phyloP scores from a whole-genome alignment of 2,888 invertebrate species.

The Epirrita christyi region DNA sequence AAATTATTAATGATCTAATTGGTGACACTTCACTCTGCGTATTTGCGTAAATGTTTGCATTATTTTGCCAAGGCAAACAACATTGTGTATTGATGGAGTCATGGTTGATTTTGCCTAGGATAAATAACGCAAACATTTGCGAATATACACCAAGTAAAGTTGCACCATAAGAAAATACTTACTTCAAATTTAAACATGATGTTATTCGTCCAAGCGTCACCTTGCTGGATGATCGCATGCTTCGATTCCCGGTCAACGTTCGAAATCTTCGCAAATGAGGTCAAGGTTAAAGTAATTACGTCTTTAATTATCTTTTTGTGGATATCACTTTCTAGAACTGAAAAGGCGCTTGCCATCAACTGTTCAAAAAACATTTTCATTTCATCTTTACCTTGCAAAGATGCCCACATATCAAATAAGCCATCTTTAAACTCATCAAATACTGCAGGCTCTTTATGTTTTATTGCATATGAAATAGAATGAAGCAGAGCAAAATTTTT shows the following conservation, averaged over 20 bases:
- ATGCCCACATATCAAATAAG: constrained; percentile 34
- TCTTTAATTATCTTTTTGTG: constrained; percentile 31
- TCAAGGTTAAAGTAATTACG: constrained; percentile 11
- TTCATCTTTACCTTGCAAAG: constrained; percentile 4
- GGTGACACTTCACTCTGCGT: no score
- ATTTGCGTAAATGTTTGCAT: no score
- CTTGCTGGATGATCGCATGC: constrained; percentile 48
- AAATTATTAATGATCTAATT: no score
- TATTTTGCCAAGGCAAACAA: no score
- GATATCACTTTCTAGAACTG: constrained; percentile 28
- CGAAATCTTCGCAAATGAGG: constrained; percentile 27
- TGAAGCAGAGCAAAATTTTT: constrained; percentile 50
- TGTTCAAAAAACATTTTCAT: constrained; percentile 12
- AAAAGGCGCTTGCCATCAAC: constrained; percentile 16
- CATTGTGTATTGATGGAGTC: no score
- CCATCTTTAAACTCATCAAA: constrained; percentile 34
- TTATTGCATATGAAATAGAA: constrained; percentile 49
- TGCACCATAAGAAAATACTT: constrained; percentile 24
- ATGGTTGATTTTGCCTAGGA: no score
- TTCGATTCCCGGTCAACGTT: constrained; percentile 36
- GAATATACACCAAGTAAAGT: no score
- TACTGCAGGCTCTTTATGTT: constrained; percentile 42
- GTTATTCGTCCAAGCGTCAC: constrained; percentile 57
- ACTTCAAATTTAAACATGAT: constrained; percentile 51
- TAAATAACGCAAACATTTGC: no score